These are phyloP conservation scores for Blomia tropicalis DNA, from an alignment of 2,888 invertebrate species.

Conservation along the genomic window DNA sequence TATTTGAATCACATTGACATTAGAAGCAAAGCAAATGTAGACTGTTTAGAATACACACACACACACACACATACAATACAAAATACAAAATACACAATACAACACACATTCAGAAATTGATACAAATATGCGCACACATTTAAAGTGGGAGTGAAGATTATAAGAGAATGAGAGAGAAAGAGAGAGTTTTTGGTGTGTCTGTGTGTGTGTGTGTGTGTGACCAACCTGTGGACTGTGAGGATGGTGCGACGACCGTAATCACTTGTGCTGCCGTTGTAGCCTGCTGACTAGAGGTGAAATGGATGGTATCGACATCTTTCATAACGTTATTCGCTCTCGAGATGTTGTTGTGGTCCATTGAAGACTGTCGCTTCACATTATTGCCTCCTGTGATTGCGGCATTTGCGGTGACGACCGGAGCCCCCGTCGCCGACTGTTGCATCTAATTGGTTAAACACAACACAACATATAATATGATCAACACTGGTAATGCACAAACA, in stretches of 20 bases:
- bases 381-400: not conserved
- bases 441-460: slow-evolving; percentile 6
- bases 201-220: too few relatives aligned
- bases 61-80: not conserved
- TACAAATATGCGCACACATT: not conserved
- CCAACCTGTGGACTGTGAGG: slow-evolving; percentile 16
- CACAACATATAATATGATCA: not conserved
- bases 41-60: too few relatives aligned
- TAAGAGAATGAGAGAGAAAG: not conserved
- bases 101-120: too few relatives aligned
- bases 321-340: slow-evolving; percentile 13
- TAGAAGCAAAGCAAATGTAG: too few relatives aligned
- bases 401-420: not conserved
- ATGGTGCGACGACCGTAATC: slow-evolving; percentile 23
- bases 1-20: too few relatives aligned
- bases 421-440: slow-evolving; percentile 13
- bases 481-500: not conserved
- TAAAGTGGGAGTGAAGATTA: not conserved
- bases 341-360: slow-evolving; percentile 14
- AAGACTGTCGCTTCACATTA: slow-evolving; percentile 8
- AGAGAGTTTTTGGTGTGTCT: too few relatives aligned
- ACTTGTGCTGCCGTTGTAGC: slow-evolving; percentile 19
- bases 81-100: not conserved
- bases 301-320: slow-evolving; percentile 14
- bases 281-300: slow-evolving; percentile 15